Evolutionary conservation across 1,140 invertebrate genomes (phyloP), one percentile per base, ranked within the genome.

Genomic region (Caenorhabditis remanei): DNA sequence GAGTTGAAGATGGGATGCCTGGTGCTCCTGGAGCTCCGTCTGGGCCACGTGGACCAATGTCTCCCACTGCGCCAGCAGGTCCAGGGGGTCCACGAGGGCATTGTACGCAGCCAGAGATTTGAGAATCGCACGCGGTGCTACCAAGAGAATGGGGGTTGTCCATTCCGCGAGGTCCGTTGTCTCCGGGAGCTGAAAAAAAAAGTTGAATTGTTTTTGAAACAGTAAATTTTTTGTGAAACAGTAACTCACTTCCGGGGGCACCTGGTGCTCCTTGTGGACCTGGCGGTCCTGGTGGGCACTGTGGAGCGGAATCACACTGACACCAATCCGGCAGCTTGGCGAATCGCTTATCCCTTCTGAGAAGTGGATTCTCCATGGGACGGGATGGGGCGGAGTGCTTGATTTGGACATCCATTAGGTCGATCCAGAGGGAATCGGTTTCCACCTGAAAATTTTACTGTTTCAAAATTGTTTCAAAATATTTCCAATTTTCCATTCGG

Each of bases 261-360:
- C 86, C 86, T 50, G 86, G 55, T 21, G 75, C 55, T 83, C 86
- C 82, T 61, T 71, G 86, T 14, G 86, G 86, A 50, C 86, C 86
- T 21, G 86, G 86, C 4, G 86, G 86, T 40, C 86, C 86, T 50
- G 71, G 86, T 7, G 86, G 86, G 50, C 86, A 87, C 40, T 87
- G 86, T 41, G 86, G 86, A 0, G 71, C 71, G 0, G 86, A 58
- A 71, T 87, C 82, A 53, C 86, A 87, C 46, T 87, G 86, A 53
- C 86, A 87, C 61, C 55, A 83, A 1, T 87, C 86, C 1, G 86
- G 86, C 46, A 87, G 48, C 16, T 61, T 41, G 5, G 75, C 56
- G 86, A 87, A 87, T 8, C 86, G 83, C 32, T 87, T 87, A n/a
- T 87, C 86, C 41, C 86, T 87, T 75, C 86, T 83, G 4, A 75